A percentile compares a stretch with the other conserved stretches of the same genome.
These are phyloP conservation scores for Caenorhabditis sp. DNA, from an alignment of 2,888 invertebrate species.

Conservation along the genomic window DNA sequence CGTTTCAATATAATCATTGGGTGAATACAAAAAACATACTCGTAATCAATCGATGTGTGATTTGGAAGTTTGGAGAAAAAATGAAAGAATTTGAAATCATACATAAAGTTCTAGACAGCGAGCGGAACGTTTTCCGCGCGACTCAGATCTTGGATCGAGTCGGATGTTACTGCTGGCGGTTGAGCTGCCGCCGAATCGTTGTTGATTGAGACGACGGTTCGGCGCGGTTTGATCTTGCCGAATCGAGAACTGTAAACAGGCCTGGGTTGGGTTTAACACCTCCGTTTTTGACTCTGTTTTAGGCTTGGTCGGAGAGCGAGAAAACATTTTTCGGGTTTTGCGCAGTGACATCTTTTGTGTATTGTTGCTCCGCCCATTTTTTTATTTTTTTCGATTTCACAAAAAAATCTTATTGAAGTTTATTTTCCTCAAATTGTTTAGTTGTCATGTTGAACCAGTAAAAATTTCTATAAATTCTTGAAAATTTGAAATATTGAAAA, in stretches of 20 bases:
- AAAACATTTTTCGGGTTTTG: no score
- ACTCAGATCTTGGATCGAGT: constrained; percentile 36
- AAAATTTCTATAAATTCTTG: no score
- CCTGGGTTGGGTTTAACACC: no score
- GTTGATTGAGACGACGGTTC: constrained; percentile 53
- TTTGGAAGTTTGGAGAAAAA: not conserved
- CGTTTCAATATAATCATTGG: not conserved
- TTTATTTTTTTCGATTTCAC: no score
- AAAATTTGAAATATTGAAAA: no score
- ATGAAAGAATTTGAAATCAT: not conserved
- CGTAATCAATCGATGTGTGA: not conserved
- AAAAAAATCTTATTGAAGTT: no score
- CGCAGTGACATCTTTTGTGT: no score
- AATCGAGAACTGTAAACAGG: constrained; percentile 30
- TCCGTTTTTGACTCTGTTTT: no score
- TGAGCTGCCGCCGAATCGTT: not conserved
- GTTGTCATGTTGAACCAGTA: no score
- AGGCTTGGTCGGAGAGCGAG: no score
- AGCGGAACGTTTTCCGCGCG: constrained; percentile 37
- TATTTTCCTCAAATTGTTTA: no score
- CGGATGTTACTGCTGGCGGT: constrained; percentile 12
- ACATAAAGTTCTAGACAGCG: constrained; percentile 9
- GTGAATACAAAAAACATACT: not conserved
- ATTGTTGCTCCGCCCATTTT: no score
- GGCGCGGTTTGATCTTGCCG: constrained; percentile 46